Base-by-base conservation (phyloP, 2,113 vertebrate genomes). In the Hippolais icterina region DNA sequence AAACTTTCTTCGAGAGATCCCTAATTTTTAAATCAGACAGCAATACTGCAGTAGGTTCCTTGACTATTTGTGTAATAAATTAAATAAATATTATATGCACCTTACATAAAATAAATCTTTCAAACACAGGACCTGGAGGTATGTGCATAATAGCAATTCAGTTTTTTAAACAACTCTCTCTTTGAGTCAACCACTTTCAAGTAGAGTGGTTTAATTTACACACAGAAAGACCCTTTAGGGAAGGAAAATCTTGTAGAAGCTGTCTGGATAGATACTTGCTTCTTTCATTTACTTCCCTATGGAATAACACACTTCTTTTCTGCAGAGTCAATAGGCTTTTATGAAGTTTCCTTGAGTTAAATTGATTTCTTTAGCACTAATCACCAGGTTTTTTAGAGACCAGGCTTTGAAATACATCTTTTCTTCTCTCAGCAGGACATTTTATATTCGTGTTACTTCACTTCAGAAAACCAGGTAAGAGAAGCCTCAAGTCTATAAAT, bases 291-390 rank as follows among this genome's bases (percentile, higher is more conserved):
- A 46, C 42, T 57, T 89, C 81, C 66, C 46, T 7, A 7, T 63
- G 84, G 89, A 93, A 91, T 69, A 89, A 50, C 19, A 54, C 82
- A 64, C 84, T 87, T 84, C 54, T 93, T 79, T 97, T 89, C 93
- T 72, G 33, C 31, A 84, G 37, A 89, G n/a, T 61, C 28, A 85
- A 72, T 69, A 90, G 37, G 57, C 12, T 87, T 87, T 76, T 69
- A 85, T 69, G 57, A 95, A 79, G 31, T 85, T 87, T 93, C 57
- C 49, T 64, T 77, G 10, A 56, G 44, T 71, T 78, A 75, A 92
- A 93, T 89, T 84, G 69, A 85, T 95, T 96, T 93, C 28, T 87
- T 83, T 69, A 89, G n/a, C 46, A 71, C 23, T 79, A 89, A 94
- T 77, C 78, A 93, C 18, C 28, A 85, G 33, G 33, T 74, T 91